Evolutionary conservation across 2,113 vertebrate genomes (phyloP).

Genomic region (Galemys pyrenaicus): DNA sequence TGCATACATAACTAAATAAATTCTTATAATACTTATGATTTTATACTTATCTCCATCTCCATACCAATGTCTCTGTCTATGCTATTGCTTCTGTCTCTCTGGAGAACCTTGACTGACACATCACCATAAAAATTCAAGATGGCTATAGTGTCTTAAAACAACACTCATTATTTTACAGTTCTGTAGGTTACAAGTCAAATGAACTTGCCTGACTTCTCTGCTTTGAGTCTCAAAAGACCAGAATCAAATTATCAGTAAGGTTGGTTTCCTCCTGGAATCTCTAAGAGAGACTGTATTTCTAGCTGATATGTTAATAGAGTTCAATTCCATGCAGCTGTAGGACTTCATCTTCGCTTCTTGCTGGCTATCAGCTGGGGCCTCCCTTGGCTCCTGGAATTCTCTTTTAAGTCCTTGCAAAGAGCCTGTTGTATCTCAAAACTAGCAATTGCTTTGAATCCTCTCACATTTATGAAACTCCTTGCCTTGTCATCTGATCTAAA

Average conservation of each 20-base stretch:
- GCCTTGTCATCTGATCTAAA: neutral
- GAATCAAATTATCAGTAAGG: neutral
- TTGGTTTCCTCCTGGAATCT: neutral
- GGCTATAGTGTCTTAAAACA: neutral
- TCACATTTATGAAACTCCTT: rapidly evolving
- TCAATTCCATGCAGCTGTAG: neutral
- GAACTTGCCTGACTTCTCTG: neutral
- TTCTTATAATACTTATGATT: neutral
- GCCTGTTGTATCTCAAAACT: neutral
- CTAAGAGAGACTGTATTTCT: neutral
- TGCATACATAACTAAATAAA: neutral
- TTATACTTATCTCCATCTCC: neutral
- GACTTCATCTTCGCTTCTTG: neutral
- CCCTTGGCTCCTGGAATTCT: neutral
- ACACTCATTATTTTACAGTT: neutral
- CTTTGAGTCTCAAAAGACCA: neutral
- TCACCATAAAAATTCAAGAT: neutral
- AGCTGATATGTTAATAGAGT: neutral
- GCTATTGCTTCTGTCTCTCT: neutral
- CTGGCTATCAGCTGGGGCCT: neutral
- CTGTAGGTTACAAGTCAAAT: neutral
- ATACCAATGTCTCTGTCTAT: neutral
- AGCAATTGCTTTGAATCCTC: neutral
- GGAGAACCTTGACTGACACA: neutral
- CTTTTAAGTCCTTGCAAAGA: neutral